Evolutionary conservation across 2,888 invertebrate species (phyloP), one percentile per base, ranked within the genome.

Genomic region (Epinotia bilunana): DNA sequence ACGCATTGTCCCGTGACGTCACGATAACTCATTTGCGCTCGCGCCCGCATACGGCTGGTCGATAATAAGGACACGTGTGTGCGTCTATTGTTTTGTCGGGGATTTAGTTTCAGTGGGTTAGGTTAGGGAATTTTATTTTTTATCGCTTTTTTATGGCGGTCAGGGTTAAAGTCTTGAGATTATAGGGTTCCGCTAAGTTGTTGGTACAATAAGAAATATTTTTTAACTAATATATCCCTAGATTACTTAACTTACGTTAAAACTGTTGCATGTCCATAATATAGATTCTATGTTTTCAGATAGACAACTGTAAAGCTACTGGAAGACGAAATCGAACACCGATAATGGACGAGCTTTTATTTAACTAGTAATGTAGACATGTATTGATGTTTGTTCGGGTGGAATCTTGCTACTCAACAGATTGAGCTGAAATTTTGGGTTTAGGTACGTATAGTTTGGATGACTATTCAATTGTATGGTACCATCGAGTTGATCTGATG

Each of bases 11-110:
- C 87, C 87, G 85, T 89, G 88, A 90, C 90, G 88, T 89, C 89
- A 89, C 84, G 90, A 84, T 91, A 91, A 89, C 89, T 88, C 88
- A 87, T 87, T 88, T 86, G 69, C 83, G 65, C 84, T 80, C 83
- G 83, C 83, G 89, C 92, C 92, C 92, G 92, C 92, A 92, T 92
- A 84, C 77, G 80, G 76, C 72, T 39, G 39, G 9, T 91, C 92
- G 92, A 92, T 93, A 92, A 91, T 90, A 88, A 88, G 81, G 75
- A 88, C 83, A 87, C 91, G 92, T 92, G 92, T 91, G 92, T 88
- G 74, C 71, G 55, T 49, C 72, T 67, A 72, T 75, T 75, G 71
- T 75, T 75, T 65, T 60, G 65, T 9, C 16, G 57, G 12, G 75
- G 71, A 75, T 75, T 75, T 67, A 72, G 72, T 75, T 75, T 75